A percentile compares a stretch with the other conserved stretches of the same genome.
Evolutionary conservation across 2,797 vertebrate genomes (phyloP).

Genomic region (Microctenopoma stevenorrisi): DNA sequence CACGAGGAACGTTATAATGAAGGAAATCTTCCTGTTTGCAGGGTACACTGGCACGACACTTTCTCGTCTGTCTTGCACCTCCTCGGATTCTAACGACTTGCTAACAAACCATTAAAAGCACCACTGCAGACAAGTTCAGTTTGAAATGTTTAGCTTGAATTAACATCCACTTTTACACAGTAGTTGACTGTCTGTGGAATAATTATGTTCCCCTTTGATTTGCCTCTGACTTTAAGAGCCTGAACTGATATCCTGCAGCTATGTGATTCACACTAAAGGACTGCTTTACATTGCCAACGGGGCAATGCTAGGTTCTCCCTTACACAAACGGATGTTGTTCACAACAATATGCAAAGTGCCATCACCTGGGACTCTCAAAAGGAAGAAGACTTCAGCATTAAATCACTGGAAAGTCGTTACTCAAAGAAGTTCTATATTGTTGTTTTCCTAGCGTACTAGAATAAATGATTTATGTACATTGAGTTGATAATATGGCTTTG

Average conservation of each 20-base stretch:
- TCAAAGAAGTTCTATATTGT: conserved; percentile 76
- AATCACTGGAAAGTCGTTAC: conserved; percentile 82
- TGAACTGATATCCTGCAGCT: conserved; percentile 78
- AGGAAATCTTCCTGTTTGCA: conserved; percentile 38
- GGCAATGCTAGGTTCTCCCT: conserved; percentile 72
- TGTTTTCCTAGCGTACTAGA: conserved; percentile 71
- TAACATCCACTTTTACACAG: conserved; percentile 58
- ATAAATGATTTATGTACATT: conserved; percentile 67
- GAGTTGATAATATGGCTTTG: conserved; percentile 60
- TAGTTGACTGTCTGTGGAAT: conserved; percentile 63
- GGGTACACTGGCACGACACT: conserved; percentile 18
- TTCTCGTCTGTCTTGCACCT: conserved; percentile 7
- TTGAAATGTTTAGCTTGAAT: conserved; percentile 59
- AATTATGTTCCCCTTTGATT: conserved; percentile 75
- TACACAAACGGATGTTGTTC: conserved; percentile 82
- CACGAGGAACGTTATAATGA: conserved; percentile 20
- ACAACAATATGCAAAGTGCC: conserved; percentile 83
- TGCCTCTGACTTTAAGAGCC: conserved; percentile 76
- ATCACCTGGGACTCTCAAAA: conserved; percentile 82
- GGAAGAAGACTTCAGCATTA: conserved; percentile 74
- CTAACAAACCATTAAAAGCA: conserved; percentile 48
- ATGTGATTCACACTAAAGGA: conserved; percentile 83
- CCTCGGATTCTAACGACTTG: conserved; percentile 24
- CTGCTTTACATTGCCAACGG: conserved; percentile 86
- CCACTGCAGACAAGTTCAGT: conserved; percentile 52